Base-by-base conservation (phyloP, 2,113 vertebrate species). In the Zootoca vivipara region DNA sequence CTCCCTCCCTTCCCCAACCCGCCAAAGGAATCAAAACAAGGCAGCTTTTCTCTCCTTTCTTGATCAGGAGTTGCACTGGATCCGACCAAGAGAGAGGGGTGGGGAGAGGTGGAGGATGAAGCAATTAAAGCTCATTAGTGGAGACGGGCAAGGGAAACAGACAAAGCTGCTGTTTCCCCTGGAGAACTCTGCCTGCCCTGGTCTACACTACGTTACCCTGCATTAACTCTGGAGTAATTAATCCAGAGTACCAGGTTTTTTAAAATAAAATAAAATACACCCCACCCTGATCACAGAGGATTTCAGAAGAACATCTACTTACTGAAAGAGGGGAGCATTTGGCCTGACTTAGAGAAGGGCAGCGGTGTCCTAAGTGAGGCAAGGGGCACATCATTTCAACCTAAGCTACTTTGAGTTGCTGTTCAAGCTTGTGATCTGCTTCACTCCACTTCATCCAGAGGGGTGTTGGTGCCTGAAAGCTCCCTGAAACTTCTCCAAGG, bases 1-100 rank as follows among this genome's bases (percentile, higher is more conserved):
- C 88, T 35, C 58, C 33, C 72, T 10, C 40, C 42, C 9, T 12
- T n/a, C n/a, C 5, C 13, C 86, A 89, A 58, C 82, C 93, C 88
- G 94, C 93, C 90, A 67, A 20, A 88, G 88, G 88, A 92, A 94
- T 89, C 93, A 79, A 72, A 93, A 89, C 86, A 86, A 88, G 91
- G 87, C 92, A 87, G 62, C 26, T 1, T 0, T 24, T 10, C 40
- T 2, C 2, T 1, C 33, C 30, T 78, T 46, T 80, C 20, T 56
- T 30, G 77, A 52, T 30, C 38, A 78, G 22, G 72, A 38, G n/a
- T 9, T 22, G 15, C 52, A 2, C 46, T n/a, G 70, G n/a, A 26
- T 5, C 73, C 24, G 70, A 24, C 33, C 15, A 64, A 16, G 16
- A 24, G 16, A n/a, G n/a, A n/a, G n/a, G n/a, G n/a, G n/a, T n/a